Conservation (phyloP, 2,888 invertebrate genomes). For the Synanthedon andrenaeformis region DNA sequence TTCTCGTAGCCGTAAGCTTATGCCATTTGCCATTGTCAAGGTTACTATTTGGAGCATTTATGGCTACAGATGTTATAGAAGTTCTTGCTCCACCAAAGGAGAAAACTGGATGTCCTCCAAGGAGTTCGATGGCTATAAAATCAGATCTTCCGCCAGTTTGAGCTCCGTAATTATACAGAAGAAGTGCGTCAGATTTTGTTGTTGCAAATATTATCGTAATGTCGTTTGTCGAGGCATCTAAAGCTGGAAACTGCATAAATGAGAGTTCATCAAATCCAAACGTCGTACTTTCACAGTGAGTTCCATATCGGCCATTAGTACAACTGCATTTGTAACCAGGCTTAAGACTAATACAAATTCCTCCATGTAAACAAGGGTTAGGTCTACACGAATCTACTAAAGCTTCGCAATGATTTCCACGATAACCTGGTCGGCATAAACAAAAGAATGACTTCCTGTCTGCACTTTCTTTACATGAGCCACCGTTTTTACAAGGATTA, state of each 20-base stretch:
- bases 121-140: constrained; percentile 91
- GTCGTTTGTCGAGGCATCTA: constrained; percentile 91
- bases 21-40: constrained; percentile 92
- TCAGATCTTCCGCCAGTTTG: constrained; percentile 91
- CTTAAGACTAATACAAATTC: constrained; percentile 88
- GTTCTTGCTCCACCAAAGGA: constrained; percentile 92
- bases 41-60: constrained; percentile 72
- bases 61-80: constrained; percentile 84
- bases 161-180: constrained; percentile 92
- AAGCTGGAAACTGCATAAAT: constrained; percentile 87
- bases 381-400: constrained; percentile 90
- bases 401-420: constrained; percentile 91
- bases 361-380: constrained; percentile 92
- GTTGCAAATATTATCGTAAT: constrained; percentile 93
- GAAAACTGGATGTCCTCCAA: constrained; percentile 86
- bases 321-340: constrained; percentile 90
- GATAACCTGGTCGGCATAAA: constrained; percentile 89
- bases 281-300: constrained; percentile 91
- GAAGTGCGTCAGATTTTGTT: constrained; percentile 84
- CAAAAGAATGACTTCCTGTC: constrained; percentile 93
- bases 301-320: constrained; percentile 87
- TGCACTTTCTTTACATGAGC: constrained; percentile 89
- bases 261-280: constrained; percentile 91
- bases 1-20: constrained; percentile 90
- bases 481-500: constrained; percentile 91